Evolutionary conservation across 2,888 invertebrate genomes (phyloP), one percentile per base, ranked within the genome.

Genomic region (Drosophila birchii): DNA sequence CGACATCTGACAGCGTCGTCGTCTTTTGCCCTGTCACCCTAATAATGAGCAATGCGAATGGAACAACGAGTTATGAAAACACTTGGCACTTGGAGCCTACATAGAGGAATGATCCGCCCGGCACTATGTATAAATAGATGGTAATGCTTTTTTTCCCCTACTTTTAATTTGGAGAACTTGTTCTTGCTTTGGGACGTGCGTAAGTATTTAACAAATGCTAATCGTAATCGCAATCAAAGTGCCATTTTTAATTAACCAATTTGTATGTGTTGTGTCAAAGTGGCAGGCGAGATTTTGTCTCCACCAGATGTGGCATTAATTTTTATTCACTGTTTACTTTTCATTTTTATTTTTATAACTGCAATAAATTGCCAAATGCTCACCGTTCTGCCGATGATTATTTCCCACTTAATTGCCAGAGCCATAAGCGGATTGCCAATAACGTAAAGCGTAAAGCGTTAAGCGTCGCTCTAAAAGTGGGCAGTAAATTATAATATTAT

Each of bases 161-260:
- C n/a, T n/a, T n/a, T n/a, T n/a, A n/a, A n/a, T 18, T 43, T 53
- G 62, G 66, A 62, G 44, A 62, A 67, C 45, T 34, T 45, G 32
- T 44, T 51, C 38, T 23, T 5, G n/a, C 6, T 43, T 29, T 64
- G 55, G 41, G 39, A 68, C 68, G 68, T 68, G 67, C 62, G 7
- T 20, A 26, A 29, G 54, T 20, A 45, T 34, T 60, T 64, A 44
- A 49, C 64, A 18, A 29, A 36, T 38, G 23, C 18, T 38, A 18
- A 34, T 47, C 14, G 59, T 18, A 56, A 62, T 62, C 57, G 61
- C 41, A 51, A 61, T 64, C 61, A 3, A 64, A 64, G 39, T 47
- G 55, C 29, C 29, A 55, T 32, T 75, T 75, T 76, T 83, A 83
- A 83, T 83, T 80, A 86, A 83, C 74, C 83, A 79, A 83, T 83